Evolutionary conservation across 2,888 invertebrate genomes (phyloP).

Genomic region (Epinotia demarniana): DNA sequence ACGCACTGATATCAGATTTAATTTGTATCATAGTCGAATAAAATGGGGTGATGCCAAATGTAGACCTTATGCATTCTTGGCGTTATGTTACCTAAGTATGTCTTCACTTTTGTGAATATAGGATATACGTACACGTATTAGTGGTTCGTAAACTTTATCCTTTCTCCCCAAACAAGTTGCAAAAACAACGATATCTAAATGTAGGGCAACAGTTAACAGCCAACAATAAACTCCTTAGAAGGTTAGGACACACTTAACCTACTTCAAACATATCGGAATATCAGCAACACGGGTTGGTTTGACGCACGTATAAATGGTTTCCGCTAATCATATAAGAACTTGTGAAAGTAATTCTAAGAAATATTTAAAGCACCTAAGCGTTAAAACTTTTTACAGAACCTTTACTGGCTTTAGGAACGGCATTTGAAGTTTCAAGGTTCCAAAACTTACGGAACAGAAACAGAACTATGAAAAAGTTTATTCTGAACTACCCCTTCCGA

Average conservation of each 20-base stretch:
- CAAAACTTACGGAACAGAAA: no score
- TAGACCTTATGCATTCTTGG: no score
- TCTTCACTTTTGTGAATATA: background rate
- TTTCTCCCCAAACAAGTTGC: slow-evolving; percentile 14
- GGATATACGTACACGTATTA: background rate
- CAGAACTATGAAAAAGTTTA: background rate
- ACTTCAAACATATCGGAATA: slow-evolving; percentile 14
- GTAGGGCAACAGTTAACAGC: slow-evolving; percentile 17
- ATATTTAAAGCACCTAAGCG: background rate
- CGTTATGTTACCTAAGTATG: background rate
- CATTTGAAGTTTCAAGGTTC: background rate
- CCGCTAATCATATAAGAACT: background rate
- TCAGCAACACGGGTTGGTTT: background rate
- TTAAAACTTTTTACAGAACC: no score
- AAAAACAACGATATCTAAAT: slow-evolving; percentile 17
- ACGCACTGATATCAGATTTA: no score
- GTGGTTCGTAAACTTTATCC: slow-evolving; percentile 4
- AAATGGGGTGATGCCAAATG: no score
- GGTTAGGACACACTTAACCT: slow-evolving; percentile 30
- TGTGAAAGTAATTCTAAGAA: slow-evolving; percentile 1
- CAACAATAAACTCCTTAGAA: slow-evolving; percentile 31
- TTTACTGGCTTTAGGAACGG: background rate
- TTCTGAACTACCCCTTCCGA: background rate
- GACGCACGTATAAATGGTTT: background rate
- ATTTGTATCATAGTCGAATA: no score